Base-by-base conservation (phyloP, 1,140 invertebrate species). In the Nephotettix cincticeps region DNA sequence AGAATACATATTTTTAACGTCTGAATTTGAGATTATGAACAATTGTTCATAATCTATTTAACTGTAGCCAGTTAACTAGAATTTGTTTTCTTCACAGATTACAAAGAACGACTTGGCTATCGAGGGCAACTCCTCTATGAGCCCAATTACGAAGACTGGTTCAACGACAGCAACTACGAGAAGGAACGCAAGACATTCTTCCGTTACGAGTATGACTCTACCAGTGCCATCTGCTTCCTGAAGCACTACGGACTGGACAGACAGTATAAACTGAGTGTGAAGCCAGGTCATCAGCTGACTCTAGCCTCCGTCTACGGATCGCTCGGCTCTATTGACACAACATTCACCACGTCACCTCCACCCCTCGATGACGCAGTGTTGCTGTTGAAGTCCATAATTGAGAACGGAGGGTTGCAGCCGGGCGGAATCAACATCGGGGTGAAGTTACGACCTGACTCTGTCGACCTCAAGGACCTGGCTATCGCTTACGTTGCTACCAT, bases 71-170 rank as follows among this genome's bases (percentile, higher is more conserved):
- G n/a, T n/a, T n/a, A n/a, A n/a, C n/a, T n/a, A n/a, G n/a, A n/a
- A n/a, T n/a, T n/a, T n/a, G n/a, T n/a, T 71, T 71, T 19, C 47
- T n/a, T 71, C 76, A n/a, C 81, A 78, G 88, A 85, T 64, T 89
- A 88, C 74, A 88, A 87, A 76, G 86, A 89, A 61, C 85, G 87
- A 73, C 83, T 89, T 54, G 87, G 86, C 51, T 89, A 87, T 73
- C 83, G 83, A 71, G 87, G 88, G 19, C 86, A 88, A 65, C 76
- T 90, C n/a, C 76, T 89, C 36, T 83, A 89, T 66, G 82, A 85
- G 68, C 75, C 84, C 82, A 17, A 72, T 61, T 61, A 29, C 51
- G 36, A 68, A 54, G 27, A 68, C 19, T 68, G 40, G 32, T 54
- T 23, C 66, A 68, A 14, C 29, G 13, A 43, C 23, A 40, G 32